phyloP scores from a whole-genome alignment of 1,140 invertebrate genomes.

The Sitophilus oryzae region DNA sequence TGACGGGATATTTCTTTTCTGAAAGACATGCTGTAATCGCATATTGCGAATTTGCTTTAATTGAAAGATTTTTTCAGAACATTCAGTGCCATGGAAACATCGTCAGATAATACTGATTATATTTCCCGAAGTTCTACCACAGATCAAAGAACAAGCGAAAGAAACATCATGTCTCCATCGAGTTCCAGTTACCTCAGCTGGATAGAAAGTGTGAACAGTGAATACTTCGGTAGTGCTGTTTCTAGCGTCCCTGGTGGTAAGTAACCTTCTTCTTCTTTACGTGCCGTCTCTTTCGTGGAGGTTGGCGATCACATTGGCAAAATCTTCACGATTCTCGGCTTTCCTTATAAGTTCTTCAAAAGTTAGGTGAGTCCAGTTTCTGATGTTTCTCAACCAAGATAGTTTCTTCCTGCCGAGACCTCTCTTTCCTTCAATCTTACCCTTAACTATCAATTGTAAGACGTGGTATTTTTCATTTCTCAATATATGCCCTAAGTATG shows the following conservation, averaged over 20 bases:
- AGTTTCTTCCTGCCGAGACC: no score
- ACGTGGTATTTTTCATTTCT: no score
- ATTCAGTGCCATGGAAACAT: slow-evolving; percentile 11
- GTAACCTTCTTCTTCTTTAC: not conserved
- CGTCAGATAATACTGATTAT: slow-evolving; percentile 38
- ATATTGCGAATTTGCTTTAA: not conserved
- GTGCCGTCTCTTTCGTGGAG: no score
- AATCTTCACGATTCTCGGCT: no score
- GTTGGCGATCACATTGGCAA: no score
- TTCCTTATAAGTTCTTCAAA: no score
- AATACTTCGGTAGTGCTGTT: slow-evolving; percentile 30
- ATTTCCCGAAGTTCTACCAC: slow-evolving; percentile 21
- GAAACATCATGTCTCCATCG: slow-evolving; percentile 28
- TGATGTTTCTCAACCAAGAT: no score
- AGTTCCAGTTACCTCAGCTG: slow-evolving; percentile 40
- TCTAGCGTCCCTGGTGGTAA: slow-evolving; percentile 11
- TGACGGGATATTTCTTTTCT: not conserved
- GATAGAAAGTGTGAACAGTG: slow-evolving; percentile 41
- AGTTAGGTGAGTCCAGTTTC: no score
- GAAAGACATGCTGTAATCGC: not conserved
- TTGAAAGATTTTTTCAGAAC: slow-evolving; percentile 7
- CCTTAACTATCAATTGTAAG: no score
- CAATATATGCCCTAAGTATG: no score
- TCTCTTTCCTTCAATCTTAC: no score
- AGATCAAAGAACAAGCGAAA: slow-evolving; percentile 19